These are phyloP conservation scores for Prionailurus viverrinus DNA, from an alignment of 2,113 vertebrate genomes.

Conservation along the genomic window DNA sequence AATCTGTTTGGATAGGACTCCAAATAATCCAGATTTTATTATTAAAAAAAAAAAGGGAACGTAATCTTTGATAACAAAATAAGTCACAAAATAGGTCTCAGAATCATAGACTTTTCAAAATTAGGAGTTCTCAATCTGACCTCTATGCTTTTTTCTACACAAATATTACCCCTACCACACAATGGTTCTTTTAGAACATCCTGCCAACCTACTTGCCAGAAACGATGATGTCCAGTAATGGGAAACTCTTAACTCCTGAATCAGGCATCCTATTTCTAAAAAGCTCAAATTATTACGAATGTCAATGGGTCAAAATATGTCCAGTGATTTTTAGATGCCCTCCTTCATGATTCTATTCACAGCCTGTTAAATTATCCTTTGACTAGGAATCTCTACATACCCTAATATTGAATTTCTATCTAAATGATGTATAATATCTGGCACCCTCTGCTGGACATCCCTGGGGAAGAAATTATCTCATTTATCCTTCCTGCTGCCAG, in stretches of 20 bases:
- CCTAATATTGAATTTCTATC: neutral
- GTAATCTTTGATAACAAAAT: neutral
- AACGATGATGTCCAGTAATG: neutral
- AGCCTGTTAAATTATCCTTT: neutral
- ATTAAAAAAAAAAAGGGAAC: neutral
- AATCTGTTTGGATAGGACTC: neutral
- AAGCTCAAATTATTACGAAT: neutral
- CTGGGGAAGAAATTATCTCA: neutral
- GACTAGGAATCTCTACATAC: neutral
- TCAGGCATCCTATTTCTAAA: neutral
- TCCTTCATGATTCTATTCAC: neutral
- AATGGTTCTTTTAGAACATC: neutral
- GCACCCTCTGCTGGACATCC: neutral
- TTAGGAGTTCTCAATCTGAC: neutral
- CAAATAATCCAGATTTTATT: neutral
- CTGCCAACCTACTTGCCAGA: neutral
- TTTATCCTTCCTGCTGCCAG: neutral
- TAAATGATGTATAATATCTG: neutral
- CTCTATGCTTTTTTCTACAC: neutral
- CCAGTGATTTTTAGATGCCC: neutral
- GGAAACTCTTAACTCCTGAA: neutral
- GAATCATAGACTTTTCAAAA: neutral
- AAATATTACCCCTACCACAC: neutral
- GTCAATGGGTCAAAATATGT: neutral
- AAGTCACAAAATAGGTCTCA: neutral